These are phyloP conservation scores for Mastacembelus armatus DNA, from an alignment of 2,797 vertebrate species.

Conservation along the genomic window DNA sequence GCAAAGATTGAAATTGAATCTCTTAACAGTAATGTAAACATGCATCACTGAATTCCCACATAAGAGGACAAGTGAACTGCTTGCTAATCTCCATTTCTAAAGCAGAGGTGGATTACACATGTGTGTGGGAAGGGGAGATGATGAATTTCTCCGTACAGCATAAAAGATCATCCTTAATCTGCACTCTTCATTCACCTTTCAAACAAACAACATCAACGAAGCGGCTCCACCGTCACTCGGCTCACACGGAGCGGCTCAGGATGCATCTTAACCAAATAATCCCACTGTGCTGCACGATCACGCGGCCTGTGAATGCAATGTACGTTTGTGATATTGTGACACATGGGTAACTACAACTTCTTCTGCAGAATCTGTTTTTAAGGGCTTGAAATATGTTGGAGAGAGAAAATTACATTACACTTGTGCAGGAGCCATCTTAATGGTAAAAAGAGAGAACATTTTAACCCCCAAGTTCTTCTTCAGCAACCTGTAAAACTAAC, in stretches of 20 bases:
- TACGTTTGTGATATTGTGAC: no score
- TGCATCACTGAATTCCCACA: slow-evolving; percentile 44
- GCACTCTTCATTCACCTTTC: slow-evolving; percentile 56
- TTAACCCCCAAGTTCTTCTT: neutral
- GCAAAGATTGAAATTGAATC: slow-evolving; percentile 44
- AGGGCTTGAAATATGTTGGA: neutral
- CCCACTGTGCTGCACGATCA: slow-evolving; percentile 32
- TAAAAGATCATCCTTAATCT: slow-evolving; percentile 72
- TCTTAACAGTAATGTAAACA: slow-evolving; percentile 58
- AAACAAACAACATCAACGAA: slow-evolving; percentile 47
- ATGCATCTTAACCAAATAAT: slow-evolving; percentile 54
- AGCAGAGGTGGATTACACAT: slow-evolving; percentile 66
- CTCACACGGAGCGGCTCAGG: slow-evolving; percentile 20
- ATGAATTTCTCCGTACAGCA: slow-evolving; percentile 63
- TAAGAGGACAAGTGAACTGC: slow-evolving; percentile 39
- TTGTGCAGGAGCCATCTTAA: no score
- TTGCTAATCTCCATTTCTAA: slow-evolving; percentile 72
- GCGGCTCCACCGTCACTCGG: slow-evolving; percentile 21
- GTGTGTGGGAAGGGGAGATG: slow-evolving; percentile 65
- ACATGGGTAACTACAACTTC: neutral
- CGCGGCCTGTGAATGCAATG: slow-evolving; percentile 6
- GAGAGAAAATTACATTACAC: neutral
- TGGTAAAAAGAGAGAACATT: no score
- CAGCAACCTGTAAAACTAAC: slow-evolving; percentile 23
- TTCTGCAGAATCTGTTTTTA: neutral